Conservation (phyloP, 2,113 vertebrate species). For the Salvelinus alpinus region DNA sequence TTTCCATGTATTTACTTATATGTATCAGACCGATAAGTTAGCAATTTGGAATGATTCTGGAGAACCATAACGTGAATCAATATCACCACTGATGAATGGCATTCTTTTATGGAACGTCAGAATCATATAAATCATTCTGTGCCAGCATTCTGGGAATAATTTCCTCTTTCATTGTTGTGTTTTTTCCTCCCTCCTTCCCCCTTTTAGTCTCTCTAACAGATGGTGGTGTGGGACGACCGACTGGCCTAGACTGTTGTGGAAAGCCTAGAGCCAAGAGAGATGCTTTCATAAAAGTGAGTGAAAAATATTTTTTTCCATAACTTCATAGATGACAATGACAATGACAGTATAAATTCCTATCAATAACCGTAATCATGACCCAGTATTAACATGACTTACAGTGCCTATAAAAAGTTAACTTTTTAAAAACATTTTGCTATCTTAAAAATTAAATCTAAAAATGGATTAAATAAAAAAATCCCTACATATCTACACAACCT, state of each 20-base stretch:
- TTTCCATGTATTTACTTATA: not conserved
- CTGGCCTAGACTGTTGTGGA: too few species aligned
- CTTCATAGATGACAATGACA: too few species aligned
- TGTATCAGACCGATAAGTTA: not conserved
- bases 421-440: too few species aligned
- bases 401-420: too few species aligned
- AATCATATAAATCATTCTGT: slow-evolving; percentile 6
- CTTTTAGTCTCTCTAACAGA: slow-evolving; percentile 2
- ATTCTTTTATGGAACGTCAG: slow-evolving; percentile 6
- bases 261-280: too few species aligned
- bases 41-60: not conserved
- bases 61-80: not conserved
- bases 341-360: too few species aligned
- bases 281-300: too few species aligned
- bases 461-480: accelerated
- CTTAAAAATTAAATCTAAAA: too few species aligned
- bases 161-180: not conserved
- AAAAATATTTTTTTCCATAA: too few species aligned
- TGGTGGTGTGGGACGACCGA: not conserved
- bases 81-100: slow-evolving; percentile 2
- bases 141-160: slow-evolving; percentile 31
- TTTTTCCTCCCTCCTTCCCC: not conserved
- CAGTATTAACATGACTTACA: too few species aligned
- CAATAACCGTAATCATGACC: too few species aligned
- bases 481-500: too few species aligned